Percentiles rank a stretch among this genome's conserved stretches.
Conservation (phyloP, 2,888 invertebrate species). For the Macaria liturata region DNA sequence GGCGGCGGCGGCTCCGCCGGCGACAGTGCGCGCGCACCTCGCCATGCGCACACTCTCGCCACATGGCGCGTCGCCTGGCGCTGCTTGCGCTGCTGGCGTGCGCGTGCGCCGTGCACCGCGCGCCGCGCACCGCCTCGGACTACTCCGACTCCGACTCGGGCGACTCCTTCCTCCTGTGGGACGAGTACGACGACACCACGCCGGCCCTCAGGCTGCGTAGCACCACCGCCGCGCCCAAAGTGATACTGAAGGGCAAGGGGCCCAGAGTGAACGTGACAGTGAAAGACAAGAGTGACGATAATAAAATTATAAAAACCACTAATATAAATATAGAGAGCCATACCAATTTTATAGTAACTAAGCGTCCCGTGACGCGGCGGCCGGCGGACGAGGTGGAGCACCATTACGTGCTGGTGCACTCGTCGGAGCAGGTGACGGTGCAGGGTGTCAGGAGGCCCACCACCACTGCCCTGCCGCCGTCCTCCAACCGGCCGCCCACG, state of each 20-base stretch:
- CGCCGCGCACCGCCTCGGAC: constrained; percentile 47
- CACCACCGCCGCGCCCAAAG: constrained; percentile 62
- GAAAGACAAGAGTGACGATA: constrained; percentile 61
- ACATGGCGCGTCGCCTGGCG: constrained; percentile 82
- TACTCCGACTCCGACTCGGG: constrained; percentile 61
- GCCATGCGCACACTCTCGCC: constrained; percentile 79
- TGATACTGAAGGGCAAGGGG: constrained; percentile 59
- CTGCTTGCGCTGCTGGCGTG: constrained; percentile 74
- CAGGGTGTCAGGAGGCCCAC: constrained; percentile 44
- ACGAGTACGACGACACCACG: constrained; percentile 66
- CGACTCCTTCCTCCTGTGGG: constrained; percentile 65
- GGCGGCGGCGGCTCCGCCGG: constrained; percentile 47
- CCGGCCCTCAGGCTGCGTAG: constrained; percentile 47
- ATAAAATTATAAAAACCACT: constrained; percentile 67
- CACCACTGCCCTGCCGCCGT: constrained; percentile 40
- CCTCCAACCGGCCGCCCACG: constrained; percentile 41
- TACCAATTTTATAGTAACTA: constrained; percentile 74
- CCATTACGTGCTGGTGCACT: constrained; percentile 55
- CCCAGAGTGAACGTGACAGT: constrained; percentile 67
- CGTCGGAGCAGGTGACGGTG: constrained; percentile 36
- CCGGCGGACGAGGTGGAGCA: constrained; percentile 48
- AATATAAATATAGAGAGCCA: constrained; percentile 75
- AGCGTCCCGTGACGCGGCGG: constrained; percentile 48
- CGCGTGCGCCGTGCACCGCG: constrained; percentile 59
- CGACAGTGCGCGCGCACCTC: constrained; percentile 78